These are phyloP conservation scores for Liopterus haemorrhoidalis DNA, from an alignment of 2,888 invertebrate genomes.

Conservation along the genomic window DNA sequence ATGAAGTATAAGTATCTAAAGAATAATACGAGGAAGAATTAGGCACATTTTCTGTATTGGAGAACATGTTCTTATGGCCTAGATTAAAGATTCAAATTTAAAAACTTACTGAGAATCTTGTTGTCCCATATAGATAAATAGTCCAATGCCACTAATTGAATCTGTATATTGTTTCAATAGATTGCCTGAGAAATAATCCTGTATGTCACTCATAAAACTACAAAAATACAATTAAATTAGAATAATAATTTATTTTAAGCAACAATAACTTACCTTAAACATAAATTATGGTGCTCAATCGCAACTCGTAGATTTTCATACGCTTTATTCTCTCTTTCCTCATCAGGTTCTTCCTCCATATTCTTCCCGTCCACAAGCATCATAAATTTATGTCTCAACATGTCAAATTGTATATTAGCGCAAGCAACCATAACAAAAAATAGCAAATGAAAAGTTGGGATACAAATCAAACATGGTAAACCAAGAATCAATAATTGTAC, in stretches of 20 bases:
- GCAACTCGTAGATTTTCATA: conserved; percentile 9
- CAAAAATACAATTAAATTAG: background rate
- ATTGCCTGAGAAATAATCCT: conserved; percentile 8
- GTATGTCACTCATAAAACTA: conserved; percentile 14
- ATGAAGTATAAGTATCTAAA: no score
- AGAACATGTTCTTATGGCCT: no score
- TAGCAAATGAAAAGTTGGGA: conserved; percentile 12
- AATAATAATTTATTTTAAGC: no score
- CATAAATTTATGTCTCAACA: conserved; percentile 9
- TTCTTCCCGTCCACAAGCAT: conserved; percentile 4
- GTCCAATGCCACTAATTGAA: conserved; percentile 11
- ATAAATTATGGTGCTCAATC: conserved; percentile 12
- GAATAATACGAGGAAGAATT: no score
- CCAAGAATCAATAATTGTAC: conserved; percentile 6
- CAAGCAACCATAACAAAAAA: conserved; percentile 7
- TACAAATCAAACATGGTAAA: background rate
- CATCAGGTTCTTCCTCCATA: no score
- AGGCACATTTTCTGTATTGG: no score
- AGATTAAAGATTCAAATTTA: no score
- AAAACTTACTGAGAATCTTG: conserved; percentile 14
- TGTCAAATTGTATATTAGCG: conserved; percentile 10
- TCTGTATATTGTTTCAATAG: conserved; percentile 15
- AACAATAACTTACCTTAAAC: conserved; percentile 10
- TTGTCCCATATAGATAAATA: conserved; percentile 12
- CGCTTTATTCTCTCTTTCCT: no score